phyloP scores from a whole-genome alignment of 2,797 vertebrate species.

The Danio aesculapii region DNA sequence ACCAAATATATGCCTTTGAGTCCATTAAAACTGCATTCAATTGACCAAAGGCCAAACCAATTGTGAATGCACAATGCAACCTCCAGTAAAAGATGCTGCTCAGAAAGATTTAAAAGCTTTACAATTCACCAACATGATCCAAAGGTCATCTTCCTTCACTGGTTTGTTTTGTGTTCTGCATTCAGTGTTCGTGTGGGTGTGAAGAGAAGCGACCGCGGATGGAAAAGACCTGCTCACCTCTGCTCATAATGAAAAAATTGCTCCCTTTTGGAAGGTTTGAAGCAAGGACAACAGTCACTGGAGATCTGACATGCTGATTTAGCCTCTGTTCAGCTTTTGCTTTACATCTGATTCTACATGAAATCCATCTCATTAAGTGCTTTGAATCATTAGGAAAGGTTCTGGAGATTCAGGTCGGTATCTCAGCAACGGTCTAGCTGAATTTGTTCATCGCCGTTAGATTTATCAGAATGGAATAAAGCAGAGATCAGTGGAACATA shows the following conservation, averaged over 20 bases:
- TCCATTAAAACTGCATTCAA: slow-evolving; percentile 53
- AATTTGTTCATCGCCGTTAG: background rate
- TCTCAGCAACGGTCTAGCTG: background rate
- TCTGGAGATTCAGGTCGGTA: background rate
- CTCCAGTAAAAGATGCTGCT: slow-evolving; percentile 17
- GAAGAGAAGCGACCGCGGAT: slow-evolving; percentile 1
- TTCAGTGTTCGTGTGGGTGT: background rate
- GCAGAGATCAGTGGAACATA: background rate
- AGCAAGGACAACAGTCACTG: slow-evolving; percentile 13
- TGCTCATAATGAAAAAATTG: slow-evolving; percentile 17
- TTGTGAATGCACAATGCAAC: slow-evolving; percentile 28
- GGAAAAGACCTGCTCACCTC: background rate
- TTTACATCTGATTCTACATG: slow-evolving; percentile 13
- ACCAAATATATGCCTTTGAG: slow-evolving; percentile 59
- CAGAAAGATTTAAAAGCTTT: slow-evolving; percentile 30
- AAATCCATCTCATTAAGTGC: slow-evolving; percentile 11
- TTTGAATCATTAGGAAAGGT: slow-evolving; percentile 9
- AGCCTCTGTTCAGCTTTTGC: background rate
- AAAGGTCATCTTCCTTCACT: slow-evolving; percentile 30
- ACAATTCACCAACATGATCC: slow-evolving; percentile 20
- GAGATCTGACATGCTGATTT: slow-evolving; percentile 2
- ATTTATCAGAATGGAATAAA: background rate
- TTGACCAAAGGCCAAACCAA: slow-evolving; percentile 59
- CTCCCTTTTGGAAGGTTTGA: slow-evolving; percentile 30
- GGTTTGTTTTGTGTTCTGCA: slow-evolving; percentile 19